phyloP scores from a whole-genome alignment of 2,797 vertebrate species.

The Sebastes itinus region DNA sequence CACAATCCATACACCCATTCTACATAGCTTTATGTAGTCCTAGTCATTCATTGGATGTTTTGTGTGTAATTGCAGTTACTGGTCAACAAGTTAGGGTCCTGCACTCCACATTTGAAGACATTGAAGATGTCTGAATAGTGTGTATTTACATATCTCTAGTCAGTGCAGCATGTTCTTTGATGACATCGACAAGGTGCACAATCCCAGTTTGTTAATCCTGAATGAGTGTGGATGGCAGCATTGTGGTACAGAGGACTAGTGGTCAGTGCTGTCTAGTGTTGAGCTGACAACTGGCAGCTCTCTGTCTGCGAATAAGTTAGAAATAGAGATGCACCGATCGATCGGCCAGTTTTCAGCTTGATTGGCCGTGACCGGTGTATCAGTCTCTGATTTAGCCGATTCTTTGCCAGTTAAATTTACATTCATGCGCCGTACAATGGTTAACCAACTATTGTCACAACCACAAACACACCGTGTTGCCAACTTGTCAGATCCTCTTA shows the following conservation, averaged over 20 bases:
- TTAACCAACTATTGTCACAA: too few species aligned
- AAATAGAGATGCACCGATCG: not conserved
- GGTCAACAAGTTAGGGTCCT: not conserved
- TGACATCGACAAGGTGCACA: slow-evolving; percentile 38
- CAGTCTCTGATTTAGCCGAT: not conserved
- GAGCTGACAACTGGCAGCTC: not conserved
- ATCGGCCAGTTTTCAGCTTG: not conserved
- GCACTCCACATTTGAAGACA: not conserved
- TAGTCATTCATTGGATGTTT: slow-evolving; percentile 27
- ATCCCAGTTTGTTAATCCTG: slow-evolving; percentile 82
- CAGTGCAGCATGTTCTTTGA: slow-evolving; percentile 43
- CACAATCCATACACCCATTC: slow-evolving; percentile 41
- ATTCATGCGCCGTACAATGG: fast-evolving
- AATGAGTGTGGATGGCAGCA: slow-evolving; percentile 63
- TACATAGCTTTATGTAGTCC: slow-evolving; percentile 12
- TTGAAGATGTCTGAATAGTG: slow-evolving; percentile 10
- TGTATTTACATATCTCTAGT: slow-evolving; percentile 17
- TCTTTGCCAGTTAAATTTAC: not conserved
- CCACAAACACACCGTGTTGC: not conserved
- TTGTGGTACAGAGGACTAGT: slow-evolving; percentile 17
- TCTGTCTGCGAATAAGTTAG: not conserved
- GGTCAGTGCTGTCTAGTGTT: slow-evolving; percentile 34
- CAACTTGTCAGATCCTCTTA: not conserved
- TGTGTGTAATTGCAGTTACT: slow-evolving; percentile 39
- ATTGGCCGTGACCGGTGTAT: not conserved